Base-by-base conservation (phyloP, 2,888 invertebrate genomes). In the Eupithecia inturbata region DNA sequence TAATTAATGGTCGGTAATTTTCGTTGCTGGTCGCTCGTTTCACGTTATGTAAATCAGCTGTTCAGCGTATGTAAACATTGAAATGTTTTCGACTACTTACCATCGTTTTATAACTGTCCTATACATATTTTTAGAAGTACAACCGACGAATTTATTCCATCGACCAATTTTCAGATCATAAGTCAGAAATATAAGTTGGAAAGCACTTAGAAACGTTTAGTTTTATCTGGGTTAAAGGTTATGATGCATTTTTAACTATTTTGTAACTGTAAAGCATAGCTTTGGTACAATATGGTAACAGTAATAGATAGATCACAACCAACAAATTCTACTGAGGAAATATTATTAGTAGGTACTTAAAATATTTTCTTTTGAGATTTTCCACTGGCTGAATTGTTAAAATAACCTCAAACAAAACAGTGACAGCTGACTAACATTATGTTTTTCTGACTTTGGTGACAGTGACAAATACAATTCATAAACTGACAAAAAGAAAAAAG, bases 61-160 rank as follows among this genome's bases (percentile, higher is more conserved):
- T 53, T 53, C 22, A 53, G 9, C 3, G 9, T n/a, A 53, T 33
- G 63, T 33, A 64, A 64, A 64, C 33, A 64, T 62, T 62, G 31
- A 28, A 60, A 64, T 22, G 36, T 36, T n/a, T 64, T 22, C n/a
- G 9, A 19, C 80, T n/a, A 49, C 88, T 87, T 85, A 93, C 93
- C 90, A 86, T 80, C 84, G 86, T 72, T 89, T 83, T 73, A 91
- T 75, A 36, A 91, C 72, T 78, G 79, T 87, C 83, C 88, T 91
- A 76, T 90, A 92, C 93, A 93, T 93, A 71, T 77, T 86, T 33
- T 26, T 3, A 57, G 14, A 57, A 26, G 57, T 4, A 26, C 22
- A 57, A 26, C 26, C 26, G 22, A 57, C 22, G 12, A 26, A 5
- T 14, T 26, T 57, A 57, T 26, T 57, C 26, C 26, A 26, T 26